Evolutionary conservation across 2,888 invertebrate species (phyloP).

Genomic region (Danaus chrysippus): DNA sequence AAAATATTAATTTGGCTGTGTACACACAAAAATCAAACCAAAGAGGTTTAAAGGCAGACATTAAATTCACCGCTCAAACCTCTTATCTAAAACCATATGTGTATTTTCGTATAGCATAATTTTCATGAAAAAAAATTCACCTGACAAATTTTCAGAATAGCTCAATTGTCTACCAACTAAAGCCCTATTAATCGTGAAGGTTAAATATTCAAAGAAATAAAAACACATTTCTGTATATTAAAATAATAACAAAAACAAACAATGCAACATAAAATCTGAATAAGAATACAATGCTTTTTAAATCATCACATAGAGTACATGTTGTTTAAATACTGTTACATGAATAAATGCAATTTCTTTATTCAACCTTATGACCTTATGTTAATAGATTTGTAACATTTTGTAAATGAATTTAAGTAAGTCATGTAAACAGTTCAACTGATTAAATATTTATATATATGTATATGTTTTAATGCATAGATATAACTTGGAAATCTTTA

Average conservation of each 20-base stretch:
- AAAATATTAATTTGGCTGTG: no score
- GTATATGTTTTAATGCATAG: no score
- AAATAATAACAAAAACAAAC: constrained; percentile 6
- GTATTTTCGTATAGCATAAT: no score
- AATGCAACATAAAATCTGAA: not conserved
- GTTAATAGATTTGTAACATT: constrained; percentile 7
- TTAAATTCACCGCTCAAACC: no score
- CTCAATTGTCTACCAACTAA: no score
- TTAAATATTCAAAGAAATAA: not conserved
- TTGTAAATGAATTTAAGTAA: not conserved
- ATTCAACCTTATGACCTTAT: constrained; percentile 34
- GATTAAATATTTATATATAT: no score
- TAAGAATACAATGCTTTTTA: not conserved
- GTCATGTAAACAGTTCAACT: not conserved
- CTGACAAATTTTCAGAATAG: no score
- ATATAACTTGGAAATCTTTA: no score
- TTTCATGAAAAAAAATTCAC: no score
- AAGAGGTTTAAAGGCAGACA: no score
- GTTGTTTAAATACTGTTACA: constrained; percentile 11
- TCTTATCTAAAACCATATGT: no score
- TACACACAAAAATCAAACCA: no score
- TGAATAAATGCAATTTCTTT: constrained; percentile 2
- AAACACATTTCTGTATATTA: not conserved
- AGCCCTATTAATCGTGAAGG: not conserved
- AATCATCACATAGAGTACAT: not conserved